A percentile compares a stretch with the other conserved stretches of the same genome.
Conservation (phyloP, 2,888 invertebrate species). For the Oligia strigilis region DNA sequence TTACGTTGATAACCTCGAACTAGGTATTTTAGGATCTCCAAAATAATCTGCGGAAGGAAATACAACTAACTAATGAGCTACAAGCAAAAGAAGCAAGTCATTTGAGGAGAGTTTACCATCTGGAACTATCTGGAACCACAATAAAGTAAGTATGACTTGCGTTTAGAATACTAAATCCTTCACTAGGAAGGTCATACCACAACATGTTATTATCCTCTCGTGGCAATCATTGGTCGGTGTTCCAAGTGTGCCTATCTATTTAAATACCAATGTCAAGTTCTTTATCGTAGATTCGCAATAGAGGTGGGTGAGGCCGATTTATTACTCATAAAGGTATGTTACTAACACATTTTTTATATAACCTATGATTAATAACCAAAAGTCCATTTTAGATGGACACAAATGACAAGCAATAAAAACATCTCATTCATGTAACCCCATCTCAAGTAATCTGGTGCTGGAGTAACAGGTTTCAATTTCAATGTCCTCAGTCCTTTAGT, state of each 20-base stretch:
- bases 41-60: slow-evolving; percentile 17
- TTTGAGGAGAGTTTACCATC: slow-evolving; percentile 10
- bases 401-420: not conserved
- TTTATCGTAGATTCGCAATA: slow-evolving; percentile 10
- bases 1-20: slow-evolving; percentile 54
- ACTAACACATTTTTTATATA: not conserved
- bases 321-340: slow-evolving; percentile 11
- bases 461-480: not conserved
- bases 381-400: not conserved
- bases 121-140: slow-evolving; percentile 14
- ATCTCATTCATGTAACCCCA: not conserved
- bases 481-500: not conserved
- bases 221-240: slow-evolving; percentile 9
- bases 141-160: slow-evolving; percentile 53
- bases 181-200: slow-evolving; percentile 48
- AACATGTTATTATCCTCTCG: slow-evolving; percentile 32
- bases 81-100: not conserved
- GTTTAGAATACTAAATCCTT: slow-evolving; percentile 54
- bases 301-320: slow-evolving; percentile 18
- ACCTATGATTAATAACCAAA: not conserved
- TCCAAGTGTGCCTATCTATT: slow-evolving; percentile 3
- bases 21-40: slow-evolving; percentile 29
- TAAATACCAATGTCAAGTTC: slow-evolving; percentile 2
- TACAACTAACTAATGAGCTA: not conserved
- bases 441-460: not conserved